Conservation (phyloP, 1,140 invertebrate species). For the Drosophila grimshawi region DNA sequence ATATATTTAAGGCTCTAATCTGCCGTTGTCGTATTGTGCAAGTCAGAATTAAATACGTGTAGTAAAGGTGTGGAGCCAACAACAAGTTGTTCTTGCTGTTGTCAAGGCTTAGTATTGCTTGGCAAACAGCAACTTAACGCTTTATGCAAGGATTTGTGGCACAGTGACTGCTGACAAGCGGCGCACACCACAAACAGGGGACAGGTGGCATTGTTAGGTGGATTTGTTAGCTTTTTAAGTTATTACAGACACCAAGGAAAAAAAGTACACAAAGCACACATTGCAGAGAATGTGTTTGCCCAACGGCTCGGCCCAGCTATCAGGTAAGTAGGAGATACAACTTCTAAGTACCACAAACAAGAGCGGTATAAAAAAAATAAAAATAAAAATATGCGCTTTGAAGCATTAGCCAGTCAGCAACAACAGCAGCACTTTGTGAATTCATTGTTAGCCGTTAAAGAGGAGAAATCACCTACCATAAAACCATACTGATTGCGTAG, state of each 20-base stretch:
- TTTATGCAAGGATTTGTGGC: slow-evolving; percentile 72
- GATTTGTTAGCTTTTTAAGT: slow-evolving; percentile 76
- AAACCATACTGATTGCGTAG: slow-evolving; percentile 34
- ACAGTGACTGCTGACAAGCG: slow-evolving; percentile 46
- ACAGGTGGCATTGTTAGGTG: slow-evolving; percentile 33
- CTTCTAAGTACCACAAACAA: slow-evolving; percentile 59
- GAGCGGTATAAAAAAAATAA: slow-evolving; percentile 18
- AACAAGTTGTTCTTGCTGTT: slow-evolving; percentile 46
- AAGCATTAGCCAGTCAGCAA: slow-evolving; percentile 38
- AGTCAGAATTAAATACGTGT: neutral
- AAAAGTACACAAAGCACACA: slow-evolving; percentile 22
- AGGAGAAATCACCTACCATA: slow-evolving; percentile 45
- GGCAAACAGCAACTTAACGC: slow-evolving; percentile 67
- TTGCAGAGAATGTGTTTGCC: slow-evolving; percentile 21
- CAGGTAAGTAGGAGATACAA: slow-evolving; percentile 44
- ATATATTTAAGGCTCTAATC: slow-evolving; percentile 1
- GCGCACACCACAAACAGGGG: slow-evolving; percentile 33
- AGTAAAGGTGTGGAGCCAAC: slow-evolving; percentile 26
- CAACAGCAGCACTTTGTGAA: slow-evolving; percentile 37
- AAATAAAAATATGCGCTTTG: slow-evolving; percentile 16
- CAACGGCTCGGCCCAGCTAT: slow-evolving; percentile 40
- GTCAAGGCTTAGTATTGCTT: slow-evolving; percentile 53
- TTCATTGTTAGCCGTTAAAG: slow-evolving; percentile 34
- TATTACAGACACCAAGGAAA: slow-evolving; percentile 53
- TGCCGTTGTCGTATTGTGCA: neutral